Percentiles rank a stretch among this genome's conserved stretches.
Conservation (phyloP, 2,113 vertebrate species). For the Amphilophus citrinellus region DNA sequence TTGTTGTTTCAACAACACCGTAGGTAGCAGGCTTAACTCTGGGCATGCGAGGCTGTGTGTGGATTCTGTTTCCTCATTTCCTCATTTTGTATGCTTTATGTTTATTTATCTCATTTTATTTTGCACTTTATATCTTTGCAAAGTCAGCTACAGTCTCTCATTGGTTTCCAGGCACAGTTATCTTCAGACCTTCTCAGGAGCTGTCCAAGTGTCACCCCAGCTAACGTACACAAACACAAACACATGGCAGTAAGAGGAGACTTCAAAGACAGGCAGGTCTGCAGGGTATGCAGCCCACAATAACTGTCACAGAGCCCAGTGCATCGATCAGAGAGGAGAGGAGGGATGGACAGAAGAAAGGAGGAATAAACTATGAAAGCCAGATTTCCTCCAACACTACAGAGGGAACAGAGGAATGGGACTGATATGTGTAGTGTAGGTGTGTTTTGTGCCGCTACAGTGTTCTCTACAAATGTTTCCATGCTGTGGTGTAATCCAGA, state of each 20-base stretch:
- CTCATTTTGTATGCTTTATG: no score
- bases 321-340: constrained; percentile 3
- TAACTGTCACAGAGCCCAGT: constrained; percentile 21
- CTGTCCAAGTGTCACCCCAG: constrained; percentile 7
- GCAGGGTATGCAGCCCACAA: constrained; percentile 31
- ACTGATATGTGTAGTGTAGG: constrained; percentile 5
- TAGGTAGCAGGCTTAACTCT: neutral
- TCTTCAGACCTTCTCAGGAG: neutral
- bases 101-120: neutral
- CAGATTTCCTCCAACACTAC: neutral
- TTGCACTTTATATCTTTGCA: neutral
- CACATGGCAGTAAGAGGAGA: constrained; percentile 6
- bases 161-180: neutral
- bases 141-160: neutral
- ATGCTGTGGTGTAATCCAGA: neutral
- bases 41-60: neutral
- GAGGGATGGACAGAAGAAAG: neutral
- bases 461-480: neutral
- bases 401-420: constrained; percentile 10
- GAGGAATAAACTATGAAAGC: neutral
- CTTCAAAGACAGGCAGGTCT: constrained; percentile 46
- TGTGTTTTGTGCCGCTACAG: constrained; percentile 28
- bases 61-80: neutral
- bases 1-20: constrained; percentile 20
- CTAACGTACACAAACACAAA: neutral